Evolutionary conservation across 2,113 vertebrate genomes (phyloP).

Genomic region (Corydoras maculifer): DNA sequence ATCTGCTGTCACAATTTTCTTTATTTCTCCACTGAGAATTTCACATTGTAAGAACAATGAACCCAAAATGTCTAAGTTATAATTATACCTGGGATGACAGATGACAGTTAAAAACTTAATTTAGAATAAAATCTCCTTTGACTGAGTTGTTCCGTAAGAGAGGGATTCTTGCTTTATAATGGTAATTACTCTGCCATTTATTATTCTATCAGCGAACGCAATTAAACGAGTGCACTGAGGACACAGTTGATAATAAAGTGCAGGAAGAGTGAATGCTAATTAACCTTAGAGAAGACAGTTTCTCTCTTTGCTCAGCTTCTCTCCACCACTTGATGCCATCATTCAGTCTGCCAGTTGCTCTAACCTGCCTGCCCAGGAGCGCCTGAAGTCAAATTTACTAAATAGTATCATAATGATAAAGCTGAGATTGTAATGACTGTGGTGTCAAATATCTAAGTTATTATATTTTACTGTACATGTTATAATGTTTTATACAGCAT

Average conservation of each 20-base stretch:
- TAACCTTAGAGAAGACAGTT: conserved; percentile 98
- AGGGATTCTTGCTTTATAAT: conserved; percentile 99
- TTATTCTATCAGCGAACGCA: conserved; percentile 99
- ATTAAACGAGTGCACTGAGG: conserved; percentile 99
- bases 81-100: conserved; percentile 99
- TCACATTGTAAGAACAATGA: conserved; percentile 80
- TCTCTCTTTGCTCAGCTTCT: conserved; percentile 82
- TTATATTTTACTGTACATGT: too few relatives aligned
- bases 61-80: conserved; percentile 98
- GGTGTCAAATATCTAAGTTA: too few relatives aligned
- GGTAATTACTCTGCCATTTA: conserved; percentile 99
- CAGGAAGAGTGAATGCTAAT: conserved; percentile 98
- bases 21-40: conserved; percentile 65
- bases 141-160: conserved; percentile 99
- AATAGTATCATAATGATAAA: too few relatives aligned
- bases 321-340: conserved; percentile 51
- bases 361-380: conserved; percentile 6
- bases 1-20: conserved; percentile 67
- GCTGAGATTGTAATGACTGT: too few relatives aligned
- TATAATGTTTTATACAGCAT: too few relatives aligned
- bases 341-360: conserved; percentile 15
- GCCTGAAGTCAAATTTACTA: too few relatives aligned
- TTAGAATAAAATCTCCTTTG: conserved; percentile 99
- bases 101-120: conserved; percentile 99
- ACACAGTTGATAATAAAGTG: conserved; percentile 99